phyloP scores from a whole-genome alignment of 2,113 vertebrate genomes.

The Elachura formosa region DNA sequence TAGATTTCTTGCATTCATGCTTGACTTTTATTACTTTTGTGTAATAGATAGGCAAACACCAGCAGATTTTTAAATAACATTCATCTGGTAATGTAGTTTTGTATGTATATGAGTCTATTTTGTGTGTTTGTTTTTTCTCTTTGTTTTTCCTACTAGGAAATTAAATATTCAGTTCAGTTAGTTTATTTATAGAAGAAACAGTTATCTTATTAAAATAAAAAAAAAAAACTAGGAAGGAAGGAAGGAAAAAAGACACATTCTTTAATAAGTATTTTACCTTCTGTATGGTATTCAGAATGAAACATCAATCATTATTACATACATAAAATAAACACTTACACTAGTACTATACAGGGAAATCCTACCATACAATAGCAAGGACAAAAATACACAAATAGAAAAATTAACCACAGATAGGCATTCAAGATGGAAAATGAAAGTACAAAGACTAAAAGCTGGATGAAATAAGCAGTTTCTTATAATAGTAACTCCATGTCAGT shows the following conservation, averaged over 20 bases:
- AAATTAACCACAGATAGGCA: neutral
- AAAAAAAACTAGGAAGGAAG: fast-evolving
- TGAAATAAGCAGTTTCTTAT: neutral
- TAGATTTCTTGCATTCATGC: neutral
- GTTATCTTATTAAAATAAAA: neutral
- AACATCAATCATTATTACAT: neutral
- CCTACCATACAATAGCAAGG: neutral
- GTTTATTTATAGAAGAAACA: neutral
- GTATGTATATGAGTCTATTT: neutral
- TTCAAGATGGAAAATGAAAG: neutral
- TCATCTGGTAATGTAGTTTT: neutral
- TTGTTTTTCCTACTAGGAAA: neutral
- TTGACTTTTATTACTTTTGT: neutral
- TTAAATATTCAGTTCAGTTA: neutral
- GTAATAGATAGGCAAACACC: neutral
- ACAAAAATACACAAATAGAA: neutral
- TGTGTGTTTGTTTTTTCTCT: neutral
- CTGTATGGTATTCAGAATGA: neutral
- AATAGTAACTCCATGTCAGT: neutral
- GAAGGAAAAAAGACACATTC: neutral
- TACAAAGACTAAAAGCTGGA: neutral
- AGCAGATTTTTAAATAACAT: neutral
- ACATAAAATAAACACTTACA: neutral
- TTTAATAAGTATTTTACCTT: neutral
- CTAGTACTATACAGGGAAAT: neutral